Evolutionary conservation across 2,888 invertebrate species (phyloP).

Genomic region (Sinohyriopsis cumingii): DNA sequence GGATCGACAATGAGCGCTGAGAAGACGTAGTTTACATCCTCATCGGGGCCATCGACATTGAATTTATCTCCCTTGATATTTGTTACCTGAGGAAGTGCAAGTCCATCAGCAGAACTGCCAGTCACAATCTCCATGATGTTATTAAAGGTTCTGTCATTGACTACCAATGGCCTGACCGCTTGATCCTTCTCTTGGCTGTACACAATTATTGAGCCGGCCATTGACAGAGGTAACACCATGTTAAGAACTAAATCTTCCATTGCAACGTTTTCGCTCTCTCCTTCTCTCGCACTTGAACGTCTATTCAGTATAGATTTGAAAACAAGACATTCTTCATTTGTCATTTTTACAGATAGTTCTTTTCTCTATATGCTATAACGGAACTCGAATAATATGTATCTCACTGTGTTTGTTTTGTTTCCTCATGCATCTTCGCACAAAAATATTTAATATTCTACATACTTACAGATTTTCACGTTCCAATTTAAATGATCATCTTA

Average conservation of each 20-base stretch:
- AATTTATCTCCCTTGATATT: constrained; percentile 1
- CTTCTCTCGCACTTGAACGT: neutral
- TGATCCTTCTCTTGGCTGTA: neutral
- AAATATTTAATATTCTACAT: no score
- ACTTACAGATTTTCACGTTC: no score
- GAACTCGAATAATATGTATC: no score
- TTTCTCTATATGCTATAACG: no score
- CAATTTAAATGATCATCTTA: no score
- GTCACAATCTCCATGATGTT: neutral
- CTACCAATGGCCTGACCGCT: neutral
- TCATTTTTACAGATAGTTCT: no score
- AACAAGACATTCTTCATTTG: no score
- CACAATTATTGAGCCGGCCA: constrained; percentile 6
- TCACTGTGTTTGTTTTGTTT: no score
- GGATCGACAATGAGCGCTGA: constrained; percentile 7
- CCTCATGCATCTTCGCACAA: no score
- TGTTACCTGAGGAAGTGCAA: constrained; percentile 1
- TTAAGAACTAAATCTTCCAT: constrained; percentile 8
- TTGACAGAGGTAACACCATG: constrained; percentile 4
- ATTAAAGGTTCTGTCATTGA: neutral
- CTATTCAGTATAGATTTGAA: no score
- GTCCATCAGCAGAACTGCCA: constrained; percentile 10
- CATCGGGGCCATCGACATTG: neutral
- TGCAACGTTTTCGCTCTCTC: neutral
- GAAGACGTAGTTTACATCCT: constrained; percentile 5